These are phyloP conservation scores for Pelvicachromis taeniatus DNA, from an alignment of 2,113 vertebrate species.

Conservation along the genomic window DNA sequence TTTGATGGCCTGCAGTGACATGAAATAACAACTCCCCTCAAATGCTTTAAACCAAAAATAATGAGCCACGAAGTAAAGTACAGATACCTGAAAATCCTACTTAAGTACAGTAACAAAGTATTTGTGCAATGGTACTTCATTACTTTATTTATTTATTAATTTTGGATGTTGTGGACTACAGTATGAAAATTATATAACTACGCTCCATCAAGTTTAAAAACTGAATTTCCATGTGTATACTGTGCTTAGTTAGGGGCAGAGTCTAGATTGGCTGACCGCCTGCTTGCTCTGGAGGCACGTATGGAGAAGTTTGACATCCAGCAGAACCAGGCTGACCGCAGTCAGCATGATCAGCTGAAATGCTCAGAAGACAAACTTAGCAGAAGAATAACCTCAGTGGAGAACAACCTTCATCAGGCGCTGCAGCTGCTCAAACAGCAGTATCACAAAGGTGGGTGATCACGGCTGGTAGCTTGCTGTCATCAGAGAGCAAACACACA, in stretches of 20 bases:
- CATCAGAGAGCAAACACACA: constrained; percentile 37
- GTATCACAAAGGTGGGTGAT: constrained; percentile 76
- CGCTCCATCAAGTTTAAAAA: neutral
- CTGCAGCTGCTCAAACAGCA: constrained; percentile 79
- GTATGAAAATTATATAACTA: neutral
- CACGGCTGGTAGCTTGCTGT: neutral
- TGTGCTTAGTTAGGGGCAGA: constrained; percentile 68
- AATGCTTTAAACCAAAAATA: too few relatives aligned
- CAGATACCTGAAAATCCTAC: too few relatives aligned
- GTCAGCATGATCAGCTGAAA: constrained; percentile 58
- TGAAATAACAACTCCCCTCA: too few relatives aligned
- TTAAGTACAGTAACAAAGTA: neutral
- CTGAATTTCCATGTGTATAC: neutral
- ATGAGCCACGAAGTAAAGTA: too few relatives aligned
- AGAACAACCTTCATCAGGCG: constrained; percentile 75
- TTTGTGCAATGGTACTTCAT: neutral
- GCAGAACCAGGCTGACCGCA: constrained; percentile 37
- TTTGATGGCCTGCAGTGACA: too few relatives aligned
- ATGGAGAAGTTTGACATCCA: constrained; percentile 61
- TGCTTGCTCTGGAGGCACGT: constrained; percentile 58
- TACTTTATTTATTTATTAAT: neutral
- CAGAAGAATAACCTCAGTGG: constrained; percentile 67
- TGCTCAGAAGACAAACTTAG: constrained; percentile 63
- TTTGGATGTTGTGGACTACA: neutral
- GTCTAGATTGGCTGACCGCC: constrained; percentile 58